phyloP scores from a whole-genome alignment of 2,888 invertebrate species.

The Heliconius charithonia region DNA sequence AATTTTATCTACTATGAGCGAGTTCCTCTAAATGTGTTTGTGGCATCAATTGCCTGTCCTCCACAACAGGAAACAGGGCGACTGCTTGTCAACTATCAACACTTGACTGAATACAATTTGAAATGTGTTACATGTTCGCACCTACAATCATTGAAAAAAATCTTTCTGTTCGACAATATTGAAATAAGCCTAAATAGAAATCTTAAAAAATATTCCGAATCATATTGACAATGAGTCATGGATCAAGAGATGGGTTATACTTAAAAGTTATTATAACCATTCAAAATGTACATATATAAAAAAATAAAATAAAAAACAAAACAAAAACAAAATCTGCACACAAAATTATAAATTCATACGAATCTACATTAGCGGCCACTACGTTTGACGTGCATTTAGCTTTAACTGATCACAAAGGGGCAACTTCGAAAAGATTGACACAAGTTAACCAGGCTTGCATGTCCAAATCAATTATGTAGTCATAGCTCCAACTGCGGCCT shows the following conservation, averaged over 20 bases:
- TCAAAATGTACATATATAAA: too few relatives aligned
- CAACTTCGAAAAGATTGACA: background rate
- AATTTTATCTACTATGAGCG: too few relatives aligned
- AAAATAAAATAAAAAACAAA: background rate
- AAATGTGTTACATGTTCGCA: too few relatives aligned
- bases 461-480: background rate
- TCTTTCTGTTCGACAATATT: too few relatives aligned
- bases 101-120: too few relatives aligned
- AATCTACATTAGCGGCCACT: background rate
- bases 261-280: too few relatives aligned
- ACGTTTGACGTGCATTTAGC: background rate
- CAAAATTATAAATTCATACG: background rate
- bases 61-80: background rate
- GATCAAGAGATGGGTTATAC: too few relatives aligned
- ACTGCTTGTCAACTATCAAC: background rate
- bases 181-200: too few relatives aligned
- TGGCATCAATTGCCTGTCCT: background rate
- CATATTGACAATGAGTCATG: too few relatives aligned
- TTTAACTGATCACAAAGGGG: background rate
- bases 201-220: too few relatives aligned
- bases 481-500: background rate
- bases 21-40: too few relatives aligned
- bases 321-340: background rate
- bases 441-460: background rate
- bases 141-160: too few relatives aligned